phyloP scores from a whole-genome alignment of 1,140 invertebrate genomes.

The Papilio glaucus region DNA sequence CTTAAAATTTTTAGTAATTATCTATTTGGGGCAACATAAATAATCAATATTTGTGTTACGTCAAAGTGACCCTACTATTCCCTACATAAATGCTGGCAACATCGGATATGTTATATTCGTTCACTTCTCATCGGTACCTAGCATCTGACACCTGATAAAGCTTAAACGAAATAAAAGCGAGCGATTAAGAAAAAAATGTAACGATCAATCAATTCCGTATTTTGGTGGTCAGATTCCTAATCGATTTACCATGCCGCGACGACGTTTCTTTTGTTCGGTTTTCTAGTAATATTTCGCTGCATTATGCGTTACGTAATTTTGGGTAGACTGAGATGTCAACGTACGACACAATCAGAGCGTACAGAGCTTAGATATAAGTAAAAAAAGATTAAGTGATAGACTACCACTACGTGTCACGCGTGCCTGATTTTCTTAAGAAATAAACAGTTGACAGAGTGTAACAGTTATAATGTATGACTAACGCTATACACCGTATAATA shows the following conservation, averaged over 20 bases:
- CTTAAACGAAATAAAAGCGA: not conserved
- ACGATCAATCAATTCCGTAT: conserved; percentile 1
- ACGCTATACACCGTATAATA: not conserved
- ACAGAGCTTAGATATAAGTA: not conserved
- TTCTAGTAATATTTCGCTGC: conserved; percentile 54
- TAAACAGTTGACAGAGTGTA: not conserved
- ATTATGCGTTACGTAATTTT: conserved; percentile 44
- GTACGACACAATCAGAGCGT: conserved; percentile 26
- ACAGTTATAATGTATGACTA: no score
- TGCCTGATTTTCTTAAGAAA: not conserved
- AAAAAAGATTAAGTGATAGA: conserved; percentile 15
- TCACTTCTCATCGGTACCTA: no score
- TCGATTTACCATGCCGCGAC: conserved; percentile 53
- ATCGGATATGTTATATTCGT: no score
- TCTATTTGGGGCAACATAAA: no score
- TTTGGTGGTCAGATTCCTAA: conserved; percentile 29
- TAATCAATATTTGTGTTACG: no score
- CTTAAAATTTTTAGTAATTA: no score
- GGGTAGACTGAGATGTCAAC: conserved; percentile 23
- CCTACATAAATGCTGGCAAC: no score
- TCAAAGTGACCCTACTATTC: no score
- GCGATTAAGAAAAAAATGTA: not conserved
- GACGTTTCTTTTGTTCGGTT: conserved; percentile 57
- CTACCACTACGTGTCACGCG: not conserved
- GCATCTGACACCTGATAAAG: no score